These are phyloP conservation scores for Agapornis canus DNA, from an alignment of 2,797 vertebrate genomes.

Conservation along the genomic window DNA sequence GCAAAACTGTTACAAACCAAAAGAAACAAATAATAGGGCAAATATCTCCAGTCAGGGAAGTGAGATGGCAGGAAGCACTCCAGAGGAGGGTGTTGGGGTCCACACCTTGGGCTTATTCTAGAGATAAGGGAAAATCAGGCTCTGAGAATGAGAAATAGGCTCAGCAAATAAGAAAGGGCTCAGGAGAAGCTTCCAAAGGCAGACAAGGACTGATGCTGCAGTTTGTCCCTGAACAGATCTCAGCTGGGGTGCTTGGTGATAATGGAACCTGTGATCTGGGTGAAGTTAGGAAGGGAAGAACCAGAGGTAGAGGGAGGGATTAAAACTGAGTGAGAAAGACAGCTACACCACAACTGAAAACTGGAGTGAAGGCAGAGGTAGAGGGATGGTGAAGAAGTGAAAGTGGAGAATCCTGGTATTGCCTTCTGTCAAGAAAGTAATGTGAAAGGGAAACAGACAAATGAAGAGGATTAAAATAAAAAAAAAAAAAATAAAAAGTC, in stretches of 20 bases:
- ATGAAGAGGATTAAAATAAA: neutral
- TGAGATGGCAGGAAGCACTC: neutral
- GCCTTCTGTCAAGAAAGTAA: neutral
- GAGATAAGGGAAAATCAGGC: neutral
- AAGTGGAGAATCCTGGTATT: neutral
- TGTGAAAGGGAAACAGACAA: neutral
- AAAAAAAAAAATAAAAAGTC: neutral
- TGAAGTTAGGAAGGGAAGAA: neutral
- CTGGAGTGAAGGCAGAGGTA: fast-evolving
- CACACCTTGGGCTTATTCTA: neutral
- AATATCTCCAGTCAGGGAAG: neutral
- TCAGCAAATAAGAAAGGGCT: neutral
- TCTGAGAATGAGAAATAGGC: neutral
- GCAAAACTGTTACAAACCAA: neutral
- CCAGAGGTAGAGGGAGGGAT: neutral
- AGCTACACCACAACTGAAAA: neutral
- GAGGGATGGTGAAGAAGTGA: neutral
- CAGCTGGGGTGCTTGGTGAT: neutral
- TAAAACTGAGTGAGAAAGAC: neutral
- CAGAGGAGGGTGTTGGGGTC: neutral
- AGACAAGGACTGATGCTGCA: neutral
- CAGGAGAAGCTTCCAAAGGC: neutral
- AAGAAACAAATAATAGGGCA: neutral
- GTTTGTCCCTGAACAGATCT: neutral
- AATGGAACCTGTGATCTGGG: neutral